A percentile compares a stretch with the other conserved stretches of the same genome.
These are phyloP conservation scores for Cerastis leucographa DNA, from an alignment of 2,888 invertebrate genomes.

Conservation along the genomic window DNA sequence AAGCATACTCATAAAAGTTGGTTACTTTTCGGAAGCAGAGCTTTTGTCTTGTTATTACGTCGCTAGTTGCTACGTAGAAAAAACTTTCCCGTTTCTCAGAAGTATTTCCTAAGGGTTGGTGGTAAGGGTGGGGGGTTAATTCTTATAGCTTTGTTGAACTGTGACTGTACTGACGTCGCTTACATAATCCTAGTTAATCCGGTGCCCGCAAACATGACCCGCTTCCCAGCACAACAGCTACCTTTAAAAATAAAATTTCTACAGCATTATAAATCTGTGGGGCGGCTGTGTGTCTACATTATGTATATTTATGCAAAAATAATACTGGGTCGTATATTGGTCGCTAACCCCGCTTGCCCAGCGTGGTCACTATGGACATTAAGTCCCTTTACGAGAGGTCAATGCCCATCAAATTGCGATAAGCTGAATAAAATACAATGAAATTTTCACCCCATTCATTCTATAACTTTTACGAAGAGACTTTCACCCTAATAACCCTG, in stretches of 20 bases:
- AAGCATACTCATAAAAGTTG: conserved; percentile 56
- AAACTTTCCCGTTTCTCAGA: conserved; percentile 49
- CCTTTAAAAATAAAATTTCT: conserved; percentile 62
- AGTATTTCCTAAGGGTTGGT: conserved; percentile 46
- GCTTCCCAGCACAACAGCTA: conserved; percentile 40
- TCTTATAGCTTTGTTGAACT: conserved; percentile 47
- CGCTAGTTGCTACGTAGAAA: conserved; percentile 38
- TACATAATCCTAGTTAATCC: conserved; percentile 63
- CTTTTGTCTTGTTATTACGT: conserved; percentile 59
- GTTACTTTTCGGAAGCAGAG: conserved; percentile 46
- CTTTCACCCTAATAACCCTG: conserved; percentile 9
- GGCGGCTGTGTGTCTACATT: conserved; percentile 43
- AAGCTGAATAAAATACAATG: conserved; percentile 31
- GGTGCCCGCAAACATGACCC: conserved; percentile 60
- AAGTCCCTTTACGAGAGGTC: conserved; percentile 40
- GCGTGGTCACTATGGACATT: conserved; percentile 38
- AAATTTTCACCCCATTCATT: conserved; percentile 32
- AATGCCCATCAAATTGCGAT: conserved; percentile 35
- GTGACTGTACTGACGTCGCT: conserved; percentile 52
- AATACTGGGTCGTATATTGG: conserved; percentile 48
- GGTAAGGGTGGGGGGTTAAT: conserved; percentile 29
- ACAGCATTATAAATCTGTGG: conserved; percentile 49
- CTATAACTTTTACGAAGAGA: conserved; percentile 17
- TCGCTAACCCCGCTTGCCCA: conserved; percentile 15
- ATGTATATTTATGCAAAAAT: conserved; percentile 62